Conservation (phyloP, 2,797 vertebrate genomes). For the Hydrophis major region DNA sequence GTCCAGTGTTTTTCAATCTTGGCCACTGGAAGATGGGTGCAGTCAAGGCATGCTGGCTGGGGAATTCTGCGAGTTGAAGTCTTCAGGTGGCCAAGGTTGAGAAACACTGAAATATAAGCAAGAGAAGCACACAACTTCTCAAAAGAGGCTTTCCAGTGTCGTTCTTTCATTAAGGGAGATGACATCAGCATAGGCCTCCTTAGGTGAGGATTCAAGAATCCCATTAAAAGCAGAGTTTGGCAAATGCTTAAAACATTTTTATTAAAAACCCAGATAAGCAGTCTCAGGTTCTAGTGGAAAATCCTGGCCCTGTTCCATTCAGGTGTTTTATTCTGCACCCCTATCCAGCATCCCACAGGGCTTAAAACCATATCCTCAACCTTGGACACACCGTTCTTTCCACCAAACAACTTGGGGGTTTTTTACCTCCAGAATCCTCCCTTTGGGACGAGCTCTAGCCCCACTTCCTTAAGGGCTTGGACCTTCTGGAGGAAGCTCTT, state of each 20-base stretch:
- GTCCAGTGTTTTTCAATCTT: not conserved
- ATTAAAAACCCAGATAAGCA: not conserved
- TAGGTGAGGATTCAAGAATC: not conserved
- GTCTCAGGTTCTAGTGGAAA: not conserved
- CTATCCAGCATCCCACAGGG: not conserved
- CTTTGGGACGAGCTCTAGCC: conserved; percentile 14
- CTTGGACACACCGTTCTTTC: not conserved
- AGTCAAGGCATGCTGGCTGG: not conserved
- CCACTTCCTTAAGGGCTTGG: not conserved
- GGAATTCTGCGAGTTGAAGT: not conserved
- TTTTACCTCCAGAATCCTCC: conserved; percentile 29
- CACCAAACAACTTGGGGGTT: not conserved
- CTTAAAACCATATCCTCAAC: not conserved
- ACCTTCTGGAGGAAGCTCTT: conserved; percentile 2
- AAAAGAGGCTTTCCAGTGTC: not conserved
- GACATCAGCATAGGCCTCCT: not conserved
- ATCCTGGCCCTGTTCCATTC: not conserved
- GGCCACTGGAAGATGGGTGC: not conserved
- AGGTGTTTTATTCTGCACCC: not conserved
- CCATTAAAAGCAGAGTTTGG: not conserved
- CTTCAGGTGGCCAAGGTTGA: not conserved
- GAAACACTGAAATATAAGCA: not conserved
- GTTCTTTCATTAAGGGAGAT: not conserved
- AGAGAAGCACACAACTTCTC: not conserved
- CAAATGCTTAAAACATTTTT: not conserved